Evolutionary conservation across 2,888 invertebrate species (phyloP), one percentile per base, ranked within the genome.

Genomic region (Sinhomidia bicolor): DNA sequence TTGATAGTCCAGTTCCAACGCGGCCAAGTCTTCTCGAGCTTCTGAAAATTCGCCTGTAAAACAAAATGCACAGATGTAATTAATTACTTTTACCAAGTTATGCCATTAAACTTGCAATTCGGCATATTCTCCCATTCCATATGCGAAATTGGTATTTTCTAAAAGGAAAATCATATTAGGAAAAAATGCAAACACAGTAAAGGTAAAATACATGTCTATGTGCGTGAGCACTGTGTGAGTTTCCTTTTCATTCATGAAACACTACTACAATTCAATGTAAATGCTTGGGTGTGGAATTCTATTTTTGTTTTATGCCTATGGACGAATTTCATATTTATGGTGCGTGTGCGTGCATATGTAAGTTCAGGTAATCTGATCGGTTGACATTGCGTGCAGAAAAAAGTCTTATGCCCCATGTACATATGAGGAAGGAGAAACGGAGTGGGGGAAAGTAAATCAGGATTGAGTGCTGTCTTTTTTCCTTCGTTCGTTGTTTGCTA

Each of bases 31-130:
- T 23, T 91, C 91, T 32, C 91, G 51, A 12, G 91, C 91, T 57
- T 91, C 91, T 3, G 89, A 78, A 23, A 91, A 91, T 41, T 91
- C 91, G 54, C 94, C 82, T 71, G 23, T 17, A 36, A 79, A 76
- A 36, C 5, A 7, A 14, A 41, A 47, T 51, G n/a, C n/a, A n/a
- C n/a, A n/a, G n/a, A n/a, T n/a, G n/a, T n/a, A n/a, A n/a, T n/a
- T n/a, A n/a, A n/a, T n/a, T n/a, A n/a, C n/a, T n/a, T n/a, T n/a
- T n/a, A 26, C 10, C 23, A 76, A 76, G 5, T 14, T n/a, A 5
- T 20, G 44, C 7, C 41, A 20, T n/a, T 44, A 9, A 71, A 60
- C 9, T 23, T 23, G 26, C 26, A 60, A 26, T 32, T 68, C 2
- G 5, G 17, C 17, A 62, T 23, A 23, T 14, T 62, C 14, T 65